Conservation (phyloP, 2,888 invertebrate genomes). For the Ophraella communa region DNA sequence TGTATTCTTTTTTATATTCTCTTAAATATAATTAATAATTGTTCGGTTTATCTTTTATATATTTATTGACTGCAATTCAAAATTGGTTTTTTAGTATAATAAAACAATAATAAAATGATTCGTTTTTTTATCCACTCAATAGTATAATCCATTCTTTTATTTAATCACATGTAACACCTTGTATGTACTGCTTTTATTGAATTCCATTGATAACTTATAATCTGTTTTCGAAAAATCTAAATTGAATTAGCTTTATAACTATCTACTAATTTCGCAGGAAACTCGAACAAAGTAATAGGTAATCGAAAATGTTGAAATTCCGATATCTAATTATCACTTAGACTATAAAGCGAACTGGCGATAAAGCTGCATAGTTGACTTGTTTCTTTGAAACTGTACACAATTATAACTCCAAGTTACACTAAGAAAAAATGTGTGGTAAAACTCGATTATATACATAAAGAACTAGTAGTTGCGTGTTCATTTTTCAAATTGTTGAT, state of each 20-base stretch:
- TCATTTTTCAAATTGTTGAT: not conserved
- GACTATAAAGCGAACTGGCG: not conserved
- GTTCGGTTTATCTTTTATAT: too few relatives aligned
- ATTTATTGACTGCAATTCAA: too few relatives aligned
- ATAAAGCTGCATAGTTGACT: not conserved
- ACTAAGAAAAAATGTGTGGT: not conserved
- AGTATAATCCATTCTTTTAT: too few relatives aligned
- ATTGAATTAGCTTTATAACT: not conserved
- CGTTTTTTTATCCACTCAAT: too few relatives aligned
- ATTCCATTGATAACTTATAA: not conserved
- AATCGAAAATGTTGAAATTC: slow-evolving; percentile 12
- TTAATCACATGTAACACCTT: too few relatives aligned
- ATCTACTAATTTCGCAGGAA: not conserved
- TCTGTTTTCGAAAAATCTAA: slow-evolving; percentile 1
- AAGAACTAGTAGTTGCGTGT: not conserved
- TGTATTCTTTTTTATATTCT: too few relatives aligned
- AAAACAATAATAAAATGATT: too few relatives aligned
- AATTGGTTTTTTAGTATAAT: too few relatives aligned
- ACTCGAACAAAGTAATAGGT: not conserved
- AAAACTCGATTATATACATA: not conserved
- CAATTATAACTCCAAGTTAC: slow-evolving; percentile 9
- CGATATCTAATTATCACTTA: slow-evolving; percentile 4
- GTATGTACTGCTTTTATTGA: too few relatives aligned
- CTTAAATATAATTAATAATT: too few relatives aligned
- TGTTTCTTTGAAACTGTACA: slow-evolving; percentile 10